Conservation (phyloP, 2,113 vertebrate species). For the Pelmatolapia mariae region DNA sequence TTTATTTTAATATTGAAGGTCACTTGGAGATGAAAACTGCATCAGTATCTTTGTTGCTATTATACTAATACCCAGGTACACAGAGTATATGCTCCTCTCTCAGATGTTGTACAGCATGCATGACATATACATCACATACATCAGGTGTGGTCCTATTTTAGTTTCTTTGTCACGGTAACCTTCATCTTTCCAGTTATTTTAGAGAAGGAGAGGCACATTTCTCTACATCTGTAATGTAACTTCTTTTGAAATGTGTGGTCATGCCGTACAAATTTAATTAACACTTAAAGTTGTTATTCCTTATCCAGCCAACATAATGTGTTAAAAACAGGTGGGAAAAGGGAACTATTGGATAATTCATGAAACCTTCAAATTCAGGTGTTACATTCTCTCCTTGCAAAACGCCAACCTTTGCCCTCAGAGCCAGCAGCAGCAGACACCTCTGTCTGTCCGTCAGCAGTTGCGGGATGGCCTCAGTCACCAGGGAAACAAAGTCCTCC, state of each 20-base stretch:
- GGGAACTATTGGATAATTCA: neutral
- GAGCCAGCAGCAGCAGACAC: constrained; percentile 68
- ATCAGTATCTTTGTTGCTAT: neutral
- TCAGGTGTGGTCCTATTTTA: neutral
- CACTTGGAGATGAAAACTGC: neutral
- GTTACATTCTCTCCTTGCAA: neutral
- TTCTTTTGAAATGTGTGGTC: neutral
- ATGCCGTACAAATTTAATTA: neutral
- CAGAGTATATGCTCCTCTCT: neutral
- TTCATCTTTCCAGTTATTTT: neutral
- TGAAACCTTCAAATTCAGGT: neutral
- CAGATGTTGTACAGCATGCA: neutral
- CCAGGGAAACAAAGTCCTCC: constrained; percentile 62
- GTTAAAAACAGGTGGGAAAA: neutral
- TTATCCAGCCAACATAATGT: neutral
- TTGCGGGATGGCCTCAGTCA: constrained; percentile 60
- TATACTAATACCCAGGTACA: neutral
- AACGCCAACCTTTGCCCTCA: constrained; percentile 72
- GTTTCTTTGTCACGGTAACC: neutral
- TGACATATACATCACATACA: neutral
- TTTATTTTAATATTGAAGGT: neutral
- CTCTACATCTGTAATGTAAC: neutral
- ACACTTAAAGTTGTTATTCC: neutral
- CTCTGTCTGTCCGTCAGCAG: constrained; percentile 70
- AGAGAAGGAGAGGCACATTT: neutral